Conservation (phyloP, 2,113 vertebrate genomes). For the Carollia perspicillata region DNA sequence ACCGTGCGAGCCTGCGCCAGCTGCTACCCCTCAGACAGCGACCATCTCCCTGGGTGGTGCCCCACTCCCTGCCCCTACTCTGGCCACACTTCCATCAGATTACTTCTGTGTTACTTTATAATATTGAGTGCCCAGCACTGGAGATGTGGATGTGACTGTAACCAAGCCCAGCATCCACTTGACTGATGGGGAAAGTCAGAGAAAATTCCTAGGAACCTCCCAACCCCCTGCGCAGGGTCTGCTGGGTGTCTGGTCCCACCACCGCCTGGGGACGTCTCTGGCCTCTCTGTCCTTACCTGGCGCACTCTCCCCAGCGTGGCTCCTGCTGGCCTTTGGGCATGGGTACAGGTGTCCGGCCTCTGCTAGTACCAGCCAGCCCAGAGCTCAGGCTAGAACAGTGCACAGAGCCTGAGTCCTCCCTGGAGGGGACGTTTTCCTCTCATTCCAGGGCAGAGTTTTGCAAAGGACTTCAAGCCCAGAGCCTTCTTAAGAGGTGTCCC, state of each 20-base stretch:
- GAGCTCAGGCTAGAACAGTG: background rate
- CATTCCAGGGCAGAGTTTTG: background rate
- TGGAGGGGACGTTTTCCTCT: background rate
- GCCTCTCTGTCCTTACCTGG: background rate
- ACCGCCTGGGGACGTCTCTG: accelerated
- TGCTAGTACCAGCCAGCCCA: background rate
- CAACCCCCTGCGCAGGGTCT: accelerated
- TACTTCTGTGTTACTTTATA: accelerated
- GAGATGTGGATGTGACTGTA: background rate
- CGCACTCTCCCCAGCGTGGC: background rate
- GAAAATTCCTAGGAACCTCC: background rate
- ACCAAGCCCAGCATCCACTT: background rate
- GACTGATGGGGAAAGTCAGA: background rate
- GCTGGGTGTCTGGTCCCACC: accelerated
- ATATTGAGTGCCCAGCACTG: too few species aligned
- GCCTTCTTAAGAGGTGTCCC: background rate
- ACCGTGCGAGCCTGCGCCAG: background rate
- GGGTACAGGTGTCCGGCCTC: background rate
- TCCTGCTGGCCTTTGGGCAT: background rate
- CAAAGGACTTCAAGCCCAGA: background rate
- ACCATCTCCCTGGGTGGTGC: background rate
- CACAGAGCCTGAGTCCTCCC: background rate
- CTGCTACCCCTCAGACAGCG: background rate
- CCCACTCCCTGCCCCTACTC: background rate
- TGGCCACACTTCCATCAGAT: background rate